Evolutionary conservation across 2,113 vertebrate genomes (phyloP), one percentile per base, ranked within the genome.

Genomic region (Pelecanus crispus): DNA sequence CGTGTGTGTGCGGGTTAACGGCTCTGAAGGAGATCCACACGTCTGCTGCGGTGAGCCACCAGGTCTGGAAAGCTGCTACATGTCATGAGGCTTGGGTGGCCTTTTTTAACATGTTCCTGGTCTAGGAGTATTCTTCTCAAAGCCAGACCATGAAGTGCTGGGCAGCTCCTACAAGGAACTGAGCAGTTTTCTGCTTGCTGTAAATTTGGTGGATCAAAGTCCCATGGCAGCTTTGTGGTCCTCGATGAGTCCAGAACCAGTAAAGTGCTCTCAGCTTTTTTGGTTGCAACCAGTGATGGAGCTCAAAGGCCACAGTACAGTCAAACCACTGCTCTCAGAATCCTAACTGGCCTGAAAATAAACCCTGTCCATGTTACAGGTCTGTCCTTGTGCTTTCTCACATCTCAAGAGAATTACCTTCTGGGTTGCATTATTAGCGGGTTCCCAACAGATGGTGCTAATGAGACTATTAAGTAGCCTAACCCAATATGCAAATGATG

Each of bases 401-500:
- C 17, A 26, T 91, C 62, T 89, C 11, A 2, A 32, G 80, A 81
- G 38, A 53, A 34, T 58, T 80, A 85, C 94, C 91, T 90, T 85
- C 38, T 25, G 32, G 67, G 26, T 58, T 97, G 94, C 81, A 93
- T 92, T 95, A 93, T 93, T 94, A 87, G 42, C 4, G 21, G 94
- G 92, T 89, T 95, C 91, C 94, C 94, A 96, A 95, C 81, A 97
- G 94, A 94, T 91, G 90, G 90, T 90, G 93, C 93, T 94, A 83
- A 95, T 91, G 91, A 93, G 96, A 93, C 93, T 95, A 96, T 91
- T 92, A 96, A 93, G 74, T 94, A 86, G 87, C 80, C 68, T 82
- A 92, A 81, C 80, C 89, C 88, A 77, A 38, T 92, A 96, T 94
- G 96, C 94, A 96, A 96, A 97, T 96, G n/a, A 89, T 13, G 34